Conservation (phyloP, 1,140 invertebrate species). For the Carposina sasakii region DNA sequence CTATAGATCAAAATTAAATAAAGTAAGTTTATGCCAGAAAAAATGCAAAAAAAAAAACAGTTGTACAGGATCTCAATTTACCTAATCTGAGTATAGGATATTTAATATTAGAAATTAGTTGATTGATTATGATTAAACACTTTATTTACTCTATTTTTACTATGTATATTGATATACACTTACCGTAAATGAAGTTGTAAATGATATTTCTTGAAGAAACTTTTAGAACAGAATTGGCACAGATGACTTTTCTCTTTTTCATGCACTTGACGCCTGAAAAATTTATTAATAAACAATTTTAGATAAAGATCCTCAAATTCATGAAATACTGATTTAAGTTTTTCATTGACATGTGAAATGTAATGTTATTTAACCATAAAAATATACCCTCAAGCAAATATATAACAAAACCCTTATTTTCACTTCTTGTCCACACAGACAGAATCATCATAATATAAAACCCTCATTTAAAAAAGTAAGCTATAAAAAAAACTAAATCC, state of each 20-base stretch:
- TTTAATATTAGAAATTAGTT: conserved; percentile 8
- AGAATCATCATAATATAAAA: too few species aligned
- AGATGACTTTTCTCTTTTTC: conserved; percentile 52
- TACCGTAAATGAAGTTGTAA: conserved; percentile 52
- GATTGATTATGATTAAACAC: background rate
- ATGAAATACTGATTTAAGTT: background rate
- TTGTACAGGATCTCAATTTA: too few species aligned
- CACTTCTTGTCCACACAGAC: too few species aligned
- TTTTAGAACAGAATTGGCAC: conserved; percentile 60
- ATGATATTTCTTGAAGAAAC: conserved; percentile 57
- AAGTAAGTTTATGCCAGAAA: too few species aligned
- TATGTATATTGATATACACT: conserved; percentile 12
- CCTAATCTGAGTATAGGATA: too few species aligned
- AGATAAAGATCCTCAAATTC: conserved; percentile 9
- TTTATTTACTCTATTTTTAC: background rate
- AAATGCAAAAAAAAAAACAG: too few species aligned
- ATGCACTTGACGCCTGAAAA: conserved; percentile 52
- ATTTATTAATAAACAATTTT: background rate
- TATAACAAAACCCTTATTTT: too few species aligned
- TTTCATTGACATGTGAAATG: background rate
- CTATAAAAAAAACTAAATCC: too few species aligned
- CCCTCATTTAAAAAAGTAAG: conserved; percentile 4
- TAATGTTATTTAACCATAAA: background rate
- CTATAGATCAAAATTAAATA: too few species aligned
- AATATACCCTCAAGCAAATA: too few species aligned